Evolutionary conservation across 2,888 invertebrate genomes (phyloP).

Genomic region (Drosophila limbata): DNA sequence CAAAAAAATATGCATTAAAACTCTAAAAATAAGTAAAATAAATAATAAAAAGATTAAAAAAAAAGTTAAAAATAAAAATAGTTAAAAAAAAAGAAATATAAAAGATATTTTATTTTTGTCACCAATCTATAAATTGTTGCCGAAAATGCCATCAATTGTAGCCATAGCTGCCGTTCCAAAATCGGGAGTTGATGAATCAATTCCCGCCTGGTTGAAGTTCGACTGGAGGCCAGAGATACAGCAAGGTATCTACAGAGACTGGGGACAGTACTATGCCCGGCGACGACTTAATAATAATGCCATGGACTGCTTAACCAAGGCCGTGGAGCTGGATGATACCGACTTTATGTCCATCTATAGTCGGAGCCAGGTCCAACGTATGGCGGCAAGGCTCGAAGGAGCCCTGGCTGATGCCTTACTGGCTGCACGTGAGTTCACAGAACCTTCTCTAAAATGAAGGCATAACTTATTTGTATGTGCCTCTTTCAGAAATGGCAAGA

Average conservation of each 20-base stretch:
- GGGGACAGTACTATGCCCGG: conserved; percentile 81
- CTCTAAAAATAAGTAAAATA: neutral
- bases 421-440: conserved; percentile 70
- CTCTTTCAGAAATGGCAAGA: conserved; percentile 26
- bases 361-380: conserved; percentile 80
- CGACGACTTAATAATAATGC: conserved; percentile 81
- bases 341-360: conserved; percentile 76
- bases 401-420: conserved; percentile 74
- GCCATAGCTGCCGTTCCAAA: neutral
- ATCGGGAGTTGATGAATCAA: neutral
- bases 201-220: conserved; percentile 36
- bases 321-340: conserved; percentile 69
- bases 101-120: neutral
- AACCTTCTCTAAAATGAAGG: neutral
- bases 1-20: neutral
- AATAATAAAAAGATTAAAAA: neutral
- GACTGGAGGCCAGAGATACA: conserved; percentile 76
- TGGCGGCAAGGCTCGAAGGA: conserved; percentile 72
- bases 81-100: neutral
- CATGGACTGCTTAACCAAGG: conserved; percentile 76
- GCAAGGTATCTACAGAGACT: conserved; percentile 82
- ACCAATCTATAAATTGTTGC: neutral
- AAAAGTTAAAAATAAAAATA: neutral
- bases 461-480: no score
- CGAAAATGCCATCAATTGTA: neutral